Evolutionary conservation across 2,797 vertebrate genomes (phyloP).

Genomic region (Eutrigla gurnardus): DNA sequence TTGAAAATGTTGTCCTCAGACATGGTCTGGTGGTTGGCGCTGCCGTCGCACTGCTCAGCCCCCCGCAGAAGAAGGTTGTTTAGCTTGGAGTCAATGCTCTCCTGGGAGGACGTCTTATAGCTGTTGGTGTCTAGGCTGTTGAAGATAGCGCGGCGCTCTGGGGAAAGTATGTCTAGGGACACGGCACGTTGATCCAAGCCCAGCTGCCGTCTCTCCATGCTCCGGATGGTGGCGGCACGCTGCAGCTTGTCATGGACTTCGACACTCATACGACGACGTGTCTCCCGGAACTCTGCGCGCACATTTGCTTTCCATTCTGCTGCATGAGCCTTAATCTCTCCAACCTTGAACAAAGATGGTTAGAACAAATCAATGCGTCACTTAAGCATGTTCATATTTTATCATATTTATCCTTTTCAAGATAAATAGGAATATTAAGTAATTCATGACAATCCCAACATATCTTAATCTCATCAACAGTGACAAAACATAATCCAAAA

Average conservation of each 20-base stretch:
- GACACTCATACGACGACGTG: constrained; percentile 91
- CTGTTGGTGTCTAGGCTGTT: constrained; percentile 89
- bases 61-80: constrained; percentile 92
- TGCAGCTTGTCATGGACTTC: constrained; percentile 97
- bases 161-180: constrained; percentile 94
- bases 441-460: background rate
- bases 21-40: constrained; percentile 79
- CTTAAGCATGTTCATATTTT: background rate
- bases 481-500: background rate
- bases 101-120: constrained; percentile 94
- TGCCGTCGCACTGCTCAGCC: constrained; percentile 82
- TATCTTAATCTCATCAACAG: background rate
- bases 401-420: background rate
- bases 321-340: constrained; percentile 95
- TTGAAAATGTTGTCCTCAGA: constrained; percentile 97
- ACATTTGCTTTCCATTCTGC: constrained; percentile 97
- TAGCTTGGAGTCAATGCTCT: constrained; percentile 93
- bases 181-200: constrained; percentile 94
- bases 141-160: constrained; percentile 91
- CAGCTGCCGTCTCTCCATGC: constrained; percentile 94
- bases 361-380: background rate
- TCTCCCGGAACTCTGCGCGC: constrained; percentile 93
- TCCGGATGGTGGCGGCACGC: constrained; percentile 94
- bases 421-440: background rate
- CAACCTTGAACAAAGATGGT: constrained; percentile 85